Conservation (phyloP, 2,888 invertebrate genomes). For the Ochropleura leucogaster region DNA sequence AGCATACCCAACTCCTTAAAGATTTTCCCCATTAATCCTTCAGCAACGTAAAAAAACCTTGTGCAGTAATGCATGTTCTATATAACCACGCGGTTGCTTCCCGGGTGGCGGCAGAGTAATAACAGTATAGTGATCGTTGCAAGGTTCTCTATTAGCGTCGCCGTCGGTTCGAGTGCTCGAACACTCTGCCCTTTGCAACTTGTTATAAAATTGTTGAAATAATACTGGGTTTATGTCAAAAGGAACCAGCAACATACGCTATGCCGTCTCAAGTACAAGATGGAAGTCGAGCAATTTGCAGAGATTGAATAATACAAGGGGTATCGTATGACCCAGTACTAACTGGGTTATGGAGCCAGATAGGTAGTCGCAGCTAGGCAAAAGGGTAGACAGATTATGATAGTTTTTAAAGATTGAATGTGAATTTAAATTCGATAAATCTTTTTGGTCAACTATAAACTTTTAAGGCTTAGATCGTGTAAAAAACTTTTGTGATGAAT, state of each 20-base stretch:
- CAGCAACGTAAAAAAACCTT: constrained; percentile 1
- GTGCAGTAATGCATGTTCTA: not conserved
- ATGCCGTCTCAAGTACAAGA: not conserved
- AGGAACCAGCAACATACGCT: constrained; percentile 19
- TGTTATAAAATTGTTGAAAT: constrained; percentile 47
- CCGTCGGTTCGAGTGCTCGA: constrained; percentile 26
- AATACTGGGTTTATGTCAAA: constrained; percentile 27
- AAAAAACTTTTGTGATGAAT: not conserved
- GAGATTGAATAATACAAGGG: not conserved
- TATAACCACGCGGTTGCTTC: not conserved
- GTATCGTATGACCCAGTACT: no score
- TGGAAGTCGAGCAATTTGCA: not conserved
- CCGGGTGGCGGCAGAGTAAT: constrained; percentile 15
- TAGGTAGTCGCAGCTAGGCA: no score
- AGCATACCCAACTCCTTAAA: not conserved
- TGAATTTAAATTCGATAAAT: not conserved
- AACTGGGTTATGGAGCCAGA: no score
- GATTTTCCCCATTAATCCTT: not conserved
- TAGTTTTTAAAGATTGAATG: not conserved
- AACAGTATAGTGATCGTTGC: constrained; percentile 36
- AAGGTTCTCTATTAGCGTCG: constrained; percentile 22
- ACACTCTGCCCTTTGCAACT: constrained; percentile 48
- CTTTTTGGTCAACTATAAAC: not conserved
- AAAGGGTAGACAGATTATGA: no score
- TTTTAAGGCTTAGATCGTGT: not conserved